Evolutionary conservation across 2,113 vertebrate genomes (phyloP).

Genomic region (Dinomys branickii): DNA sequence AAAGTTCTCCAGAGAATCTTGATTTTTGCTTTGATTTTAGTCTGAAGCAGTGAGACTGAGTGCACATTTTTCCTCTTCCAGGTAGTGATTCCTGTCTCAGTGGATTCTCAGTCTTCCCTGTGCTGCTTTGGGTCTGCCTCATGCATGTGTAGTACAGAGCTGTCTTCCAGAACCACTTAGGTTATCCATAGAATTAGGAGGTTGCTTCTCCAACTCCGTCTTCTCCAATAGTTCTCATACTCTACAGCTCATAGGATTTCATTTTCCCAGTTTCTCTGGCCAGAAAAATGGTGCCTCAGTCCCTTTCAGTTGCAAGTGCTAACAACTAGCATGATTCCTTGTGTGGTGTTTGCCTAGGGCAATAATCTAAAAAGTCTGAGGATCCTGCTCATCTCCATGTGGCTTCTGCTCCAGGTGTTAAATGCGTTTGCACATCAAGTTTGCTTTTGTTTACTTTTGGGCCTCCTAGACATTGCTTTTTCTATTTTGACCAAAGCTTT

Average conservation of each 20-base stretch:
- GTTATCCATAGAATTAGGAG: not conserved
- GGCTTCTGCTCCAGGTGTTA: not conserved
- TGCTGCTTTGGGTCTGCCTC: not conserved
- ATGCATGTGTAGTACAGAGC: not conserved
- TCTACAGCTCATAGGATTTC: not conserved
- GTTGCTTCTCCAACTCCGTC: not conserved
- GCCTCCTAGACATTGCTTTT: not conserved
- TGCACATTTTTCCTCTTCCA: not conserved
- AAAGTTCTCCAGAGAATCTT: not conserved
- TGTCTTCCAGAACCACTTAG: not conserved
- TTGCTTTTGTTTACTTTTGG: not conserved
- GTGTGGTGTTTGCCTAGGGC: not conserved
- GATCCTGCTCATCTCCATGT: not conserved
- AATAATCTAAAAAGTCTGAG: not conserved
- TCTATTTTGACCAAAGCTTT: not conserved
- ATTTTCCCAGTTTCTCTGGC: not conserved
- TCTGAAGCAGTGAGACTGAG: not conserved
- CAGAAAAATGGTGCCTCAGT: not conserved
- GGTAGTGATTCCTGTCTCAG: not conserved
- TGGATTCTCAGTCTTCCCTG: not conserved
- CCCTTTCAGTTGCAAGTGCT: not conserved
- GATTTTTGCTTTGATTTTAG: conserved; percentile 20
- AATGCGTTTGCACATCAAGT: not conserved
- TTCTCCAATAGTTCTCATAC: not conserved
- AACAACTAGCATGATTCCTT: not conserved